A percentile compares a stretch with the other conserved stretches of the same genome.
Evolutionary conservation across 2,113 vertebrate species (phyloP).

Genomic region (Aramus guarauna): DNA sequence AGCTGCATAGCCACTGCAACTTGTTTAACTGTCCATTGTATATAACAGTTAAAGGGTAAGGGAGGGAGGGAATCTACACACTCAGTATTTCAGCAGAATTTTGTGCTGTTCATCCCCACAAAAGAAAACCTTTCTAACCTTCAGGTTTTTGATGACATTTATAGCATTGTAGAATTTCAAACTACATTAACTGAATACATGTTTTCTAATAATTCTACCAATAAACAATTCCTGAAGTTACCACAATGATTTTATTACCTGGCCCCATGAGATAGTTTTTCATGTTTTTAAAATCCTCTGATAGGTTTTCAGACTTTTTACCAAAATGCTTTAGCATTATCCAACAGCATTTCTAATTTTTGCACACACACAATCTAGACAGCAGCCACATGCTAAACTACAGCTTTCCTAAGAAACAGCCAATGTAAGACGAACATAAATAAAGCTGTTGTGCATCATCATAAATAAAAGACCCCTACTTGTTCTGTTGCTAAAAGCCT

Average conservation of each 20-base stretch:
- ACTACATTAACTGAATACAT: background rate
- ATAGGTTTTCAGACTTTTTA: background rate
- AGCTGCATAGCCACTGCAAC: background rate
- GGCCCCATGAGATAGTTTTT: background rate
- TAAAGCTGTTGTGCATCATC: background rate
- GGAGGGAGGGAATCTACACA: background rate
- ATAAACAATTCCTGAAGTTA: background rate
- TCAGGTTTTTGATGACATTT: background rate
- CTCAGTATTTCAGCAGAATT: background rate
- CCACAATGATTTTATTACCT: background rate
- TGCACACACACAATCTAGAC: background rate
- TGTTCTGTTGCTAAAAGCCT: background rate
- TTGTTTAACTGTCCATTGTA: background rate
- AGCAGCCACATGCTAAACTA: background rate
- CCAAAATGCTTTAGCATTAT: background rate
- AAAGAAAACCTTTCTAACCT: background rate
- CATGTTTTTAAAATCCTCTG: background rate
- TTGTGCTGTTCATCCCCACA: background rate
- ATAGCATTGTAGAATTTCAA: background rate
- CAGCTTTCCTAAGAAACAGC: background rate
- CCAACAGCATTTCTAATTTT: background rate
- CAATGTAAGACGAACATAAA: background rate
- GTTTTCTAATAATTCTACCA: background rate
- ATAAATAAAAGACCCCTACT: background rate
- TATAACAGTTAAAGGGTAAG: background rate